Evolutionary conservation across 2,888 invertebrate genomes (phyloP).

Genomic region (Agonopterix arenella): DNA sequence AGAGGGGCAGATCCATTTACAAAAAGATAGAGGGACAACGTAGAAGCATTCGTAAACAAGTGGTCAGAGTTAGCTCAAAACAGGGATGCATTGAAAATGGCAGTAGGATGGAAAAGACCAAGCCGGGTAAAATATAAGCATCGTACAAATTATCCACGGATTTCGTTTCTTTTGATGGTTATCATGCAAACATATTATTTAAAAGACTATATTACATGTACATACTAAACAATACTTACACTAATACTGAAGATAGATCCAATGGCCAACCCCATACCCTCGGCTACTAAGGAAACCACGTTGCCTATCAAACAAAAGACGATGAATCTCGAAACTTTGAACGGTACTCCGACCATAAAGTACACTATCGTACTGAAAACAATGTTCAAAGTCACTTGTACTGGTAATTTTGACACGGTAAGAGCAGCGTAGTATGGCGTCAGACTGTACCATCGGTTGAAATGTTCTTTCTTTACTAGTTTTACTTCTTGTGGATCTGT

Average conservation of each 20-base stretch:
- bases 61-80: no score
- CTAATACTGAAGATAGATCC: slow-evolving; percentile 82
- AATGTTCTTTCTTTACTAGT: slow-evolving; percentile 81
- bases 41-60: no score
- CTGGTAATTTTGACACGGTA: slow-evolving; percentile 78
- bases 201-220: no score
- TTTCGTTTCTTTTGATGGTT: no score
- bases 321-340: slow-evolving; percentile 78
- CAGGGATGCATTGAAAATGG: no score
- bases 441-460: slow-evolving; percentile 82
- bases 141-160: no score
- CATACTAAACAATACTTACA: slow-evolving; percentile 51
- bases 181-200: no score
- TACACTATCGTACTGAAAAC: slow-evolving; percentile 78
- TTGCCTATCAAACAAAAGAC: slow-evolving; percentile 82
- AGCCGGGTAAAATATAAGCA: no score
- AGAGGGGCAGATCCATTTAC: no score
- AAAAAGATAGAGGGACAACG: no score
- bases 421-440: slow-evolving; percentile 80
- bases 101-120: no score
- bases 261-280: slow-evolving; percentile 87
- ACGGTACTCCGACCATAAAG: slow-evolving; percentile 83
- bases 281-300: slow-evolving; percentile 83
- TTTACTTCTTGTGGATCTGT: slow-evolving; percentile 82
- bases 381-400: slow-evolving; percentile 76